A percentile compares a stretch with the other conserved stretches of the same genome.
phyloP scores from a whole-genome alignment of 2,113 vertebrate genomes.

The Tapirus terrestris region DNA sequence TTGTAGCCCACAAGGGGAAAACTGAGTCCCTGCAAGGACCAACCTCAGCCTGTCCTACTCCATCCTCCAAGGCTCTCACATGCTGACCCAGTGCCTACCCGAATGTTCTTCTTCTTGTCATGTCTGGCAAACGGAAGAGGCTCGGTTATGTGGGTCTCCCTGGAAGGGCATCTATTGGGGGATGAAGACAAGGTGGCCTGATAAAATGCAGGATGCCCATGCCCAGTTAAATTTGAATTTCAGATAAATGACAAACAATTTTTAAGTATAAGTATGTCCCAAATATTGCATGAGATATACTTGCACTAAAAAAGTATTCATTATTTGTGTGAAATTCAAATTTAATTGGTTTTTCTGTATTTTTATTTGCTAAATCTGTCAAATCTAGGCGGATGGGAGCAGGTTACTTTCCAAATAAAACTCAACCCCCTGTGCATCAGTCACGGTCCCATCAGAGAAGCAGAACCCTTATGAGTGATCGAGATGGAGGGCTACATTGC shows the following conservation, averaged over 20 bases:
- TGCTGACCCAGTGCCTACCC: accelerated
- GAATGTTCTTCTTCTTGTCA: neutral
- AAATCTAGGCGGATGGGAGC: neutral
- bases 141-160: neutral
- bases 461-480: neutral
- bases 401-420: neutral
- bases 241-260: neutral
- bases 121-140: neutral
- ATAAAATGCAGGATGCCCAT: neutral
- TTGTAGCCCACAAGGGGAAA: neutral
- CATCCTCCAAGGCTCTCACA: neutral
- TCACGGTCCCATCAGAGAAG: neutral
- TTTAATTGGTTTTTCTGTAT: neutral
- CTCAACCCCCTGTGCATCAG: too few species aligned
- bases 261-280: neutral
- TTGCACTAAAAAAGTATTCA: neutral
- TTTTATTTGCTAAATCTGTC: constrained; percentile 9
- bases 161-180: accelerated
- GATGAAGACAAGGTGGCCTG: neutral
- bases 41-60: neutral
- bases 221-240: neutral
- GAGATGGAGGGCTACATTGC: accelerated
- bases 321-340: neutral
- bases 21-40: neutral
- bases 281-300: neutral